A percentile compares a stretch with the other conserved stretches of the same genome.
Conservation (phyloP, 2,113 vertebrate genomes). For the Calonectris borealis region DNA sequence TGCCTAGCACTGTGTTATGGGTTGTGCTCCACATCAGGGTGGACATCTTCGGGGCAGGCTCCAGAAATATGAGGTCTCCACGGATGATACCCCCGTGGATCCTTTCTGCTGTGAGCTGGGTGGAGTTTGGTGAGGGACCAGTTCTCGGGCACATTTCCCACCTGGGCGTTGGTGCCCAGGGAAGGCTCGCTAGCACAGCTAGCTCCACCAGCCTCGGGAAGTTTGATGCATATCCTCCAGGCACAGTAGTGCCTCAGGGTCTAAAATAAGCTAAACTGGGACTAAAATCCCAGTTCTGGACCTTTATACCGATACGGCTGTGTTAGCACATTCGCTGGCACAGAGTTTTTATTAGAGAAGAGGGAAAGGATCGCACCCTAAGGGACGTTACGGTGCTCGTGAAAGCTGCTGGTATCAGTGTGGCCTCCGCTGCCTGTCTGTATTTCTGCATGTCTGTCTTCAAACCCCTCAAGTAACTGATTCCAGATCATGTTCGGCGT, state of each 20-base stretch:
- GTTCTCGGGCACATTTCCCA: not conserved
- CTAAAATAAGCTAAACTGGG: not conserved
- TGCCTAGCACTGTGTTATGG: not conserved
- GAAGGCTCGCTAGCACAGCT: not conserved
- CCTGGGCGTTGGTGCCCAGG: not conserved
- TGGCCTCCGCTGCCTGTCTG: not conserved
- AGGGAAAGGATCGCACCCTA: not conserved
- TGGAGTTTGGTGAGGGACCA: not conserved
- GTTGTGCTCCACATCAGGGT: not conserved
- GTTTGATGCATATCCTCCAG: not conserved
- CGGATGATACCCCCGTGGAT: not conserved
- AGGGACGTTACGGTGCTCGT: not conserved
- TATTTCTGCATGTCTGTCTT: not conserved
- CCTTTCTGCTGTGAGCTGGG: not conserved
- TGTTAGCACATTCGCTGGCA: not conserved
- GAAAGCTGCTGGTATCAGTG: not conserved
- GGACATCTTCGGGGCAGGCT: not conserved
- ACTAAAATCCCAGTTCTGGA: not conserved
- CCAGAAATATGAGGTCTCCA: not conserved
- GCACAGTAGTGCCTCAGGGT: not conserved
- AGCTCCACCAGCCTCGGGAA: fast-evolving
- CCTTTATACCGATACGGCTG: not conserved
- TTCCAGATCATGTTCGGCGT: not conserved
- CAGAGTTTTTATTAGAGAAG: not conserved
- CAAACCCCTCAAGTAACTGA: not conserved